Conservation (phyloP, 2,797 vertebrate genomes). For the Hippocampus kuda region DNA sequence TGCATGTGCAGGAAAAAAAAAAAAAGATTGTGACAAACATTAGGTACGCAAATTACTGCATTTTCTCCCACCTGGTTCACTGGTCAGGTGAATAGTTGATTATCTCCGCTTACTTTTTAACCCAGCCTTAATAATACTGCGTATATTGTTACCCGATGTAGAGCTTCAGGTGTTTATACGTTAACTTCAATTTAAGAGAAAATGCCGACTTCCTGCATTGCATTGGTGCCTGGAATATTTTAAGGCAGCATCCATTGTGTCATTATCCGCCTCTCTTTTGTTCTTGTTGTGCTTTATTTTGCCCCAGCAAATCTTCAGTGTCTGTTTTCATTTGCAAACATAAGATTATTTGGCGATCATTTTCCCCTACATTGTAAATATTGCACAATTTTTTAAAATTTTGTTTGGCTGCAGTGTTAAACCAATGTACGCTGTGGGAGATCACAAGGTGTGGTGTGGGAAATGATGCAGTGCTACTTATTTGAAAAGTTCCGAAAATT, state of each 20-base stretch:
- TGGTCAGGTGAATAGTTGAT: neutral
- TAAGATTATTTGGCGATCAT: neutral
- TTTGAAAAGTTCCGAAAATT: neutral
- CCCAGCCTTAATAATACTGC: neutral
- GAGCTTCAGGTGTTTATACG: neutral
- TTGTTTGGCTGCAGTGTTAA: neutral
- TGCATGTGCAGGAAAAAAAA: neutral
- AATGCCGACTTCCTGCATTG: no score
- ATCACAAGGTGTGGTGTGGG: no score
- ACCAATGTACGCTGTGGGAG: no score
- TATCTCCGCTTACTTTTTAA: neutral
- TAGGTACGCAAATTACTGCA: neutral
- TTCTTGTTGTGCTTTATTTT: neutral
- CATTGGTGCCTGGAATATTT: neutral
- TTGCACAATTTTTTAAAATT: neutral
- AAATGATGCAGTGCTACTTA: no score
- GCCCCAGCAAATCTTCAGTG: neutral
- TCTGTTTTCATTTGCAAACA: neutral
- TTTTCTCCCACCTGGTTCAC: neutral
- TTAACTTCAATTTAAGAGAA: neutral
- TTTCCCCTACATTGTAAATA: no score
- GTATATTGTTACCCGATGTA: neutral
- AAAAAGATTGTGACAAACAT: neutral
- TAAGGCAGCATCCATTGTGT: neutral
- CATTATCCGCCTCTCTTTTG: neutral